A percentile compares a stretch with the other conserved stretches of the same genome.
phyloP scores from a whole-genome alignment of 2,888 invertebrate species.

The Sesamia inferens region DNA sequence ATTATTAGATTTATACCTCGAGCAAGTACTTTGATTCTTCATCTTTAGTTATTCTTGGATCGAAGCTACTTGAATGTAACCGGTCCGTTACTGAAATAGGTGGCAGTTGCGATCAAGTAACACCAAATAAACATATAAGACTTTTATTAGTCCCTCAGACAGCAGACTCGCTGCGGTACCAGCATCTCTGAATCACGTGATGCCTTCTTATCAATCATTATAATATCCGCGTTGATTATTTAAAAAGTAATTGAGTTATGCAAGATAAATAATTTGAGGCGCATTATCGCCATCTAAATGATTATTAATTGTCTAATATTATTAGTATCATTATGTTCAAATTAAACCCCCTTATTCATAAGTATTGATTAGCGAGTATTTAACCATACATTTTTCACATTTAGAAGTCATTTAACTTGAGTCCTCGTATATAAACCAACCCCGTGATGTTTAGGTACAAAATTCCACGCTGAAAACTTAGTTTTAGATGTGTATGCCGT shows the following conservation, averaged over 20 bases:
- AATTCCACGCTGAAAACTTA: neutral
- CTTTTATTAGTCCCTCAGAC: conserved; percentile 15
- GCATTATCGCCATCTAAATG: neutral
- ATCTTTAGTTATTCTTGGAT: conserved; percentile 29
- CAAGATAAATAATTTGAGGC: neutral
- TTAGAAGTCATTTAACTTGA: no score
- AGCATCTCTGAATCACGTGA: neutral
- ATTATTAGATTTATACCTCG: conserved; percentile 31
- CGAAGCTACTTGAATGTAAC: conserved; percentile 19
- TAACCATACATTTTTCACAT: no score
- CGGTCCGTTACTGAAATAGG: conserved; percentile 27
- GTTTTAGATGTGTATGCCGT: no score
- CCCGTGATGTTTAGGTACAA: neutral
- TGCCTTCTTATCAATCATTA: conserved; percentile 11
- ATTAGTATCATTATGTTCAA: conserved; percentile 6
- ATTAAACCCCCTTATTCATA: neutral
- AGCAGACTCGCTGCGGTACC: conserved; percentile 5
- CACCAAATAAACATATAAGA: conserved; percentile 22
- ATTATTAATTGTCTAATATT: conserved; percentile 8
- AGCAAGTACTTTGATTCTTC: conserved; percentile 15
- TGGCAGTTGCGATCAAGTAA: conserved; percentile 9
- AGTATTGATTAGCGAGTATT: no score
- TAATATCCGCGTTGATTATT: conserved; percentile 9
- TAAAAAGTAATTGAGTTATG: neutral
- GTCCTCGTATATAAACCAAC: no score